Evolutionary conservation across 1,140 invertebrate genomes (phyloP).

Genomic region (Eupeodes corollae): DNA sequence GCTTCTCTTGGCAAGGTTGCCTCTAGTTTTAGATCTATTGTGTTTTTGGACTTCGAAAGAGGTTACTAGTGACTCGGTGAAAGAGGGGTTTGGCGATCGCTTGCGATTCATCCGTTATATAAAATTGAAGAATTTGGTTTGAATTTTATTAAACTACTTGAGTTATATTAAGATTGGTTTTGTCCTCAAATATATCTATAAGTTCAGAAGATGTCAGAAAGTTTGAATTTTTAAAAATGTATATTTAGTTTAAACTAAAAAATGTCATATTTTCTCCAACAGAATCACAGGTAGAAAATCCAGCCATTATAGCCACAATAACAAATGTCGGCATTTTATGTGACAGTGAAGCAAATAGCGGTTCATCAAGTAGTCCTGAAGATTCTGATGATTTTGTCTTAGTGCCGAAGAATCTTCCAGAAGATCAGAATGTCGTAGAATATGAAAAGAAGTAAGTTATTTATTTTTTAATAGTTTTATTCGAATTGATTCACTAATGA

Average conservation of each 20-base stretch:
- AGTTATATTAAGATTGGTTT: no score
- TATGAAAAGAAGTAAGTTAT: conserved; percentile 19
- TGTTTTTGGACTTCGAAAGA: no score
- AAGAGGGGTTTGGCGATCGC: no score
- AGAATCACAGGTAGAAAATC: conserved; percentile 34
- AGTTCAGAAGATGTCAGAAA: no score
- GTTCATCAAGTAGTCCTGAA: conserved; percentile 52
- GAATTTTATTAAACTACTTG: no score
- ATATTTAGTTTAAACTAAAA: neutral
- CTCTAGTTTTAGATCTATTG: no score
- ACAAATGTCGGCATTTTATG: conserved; percentile 34
- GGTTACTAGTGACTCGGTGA: no score
- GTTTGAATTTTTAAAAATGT: no score
- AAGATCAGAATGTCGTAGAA: conserved; percentile 21
- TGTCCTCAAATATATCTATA: no score
- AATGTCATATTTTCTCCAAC: neutral
- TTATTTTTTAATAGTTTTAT: conserved; percentile 1
- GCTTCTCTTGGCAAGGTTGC: no score
- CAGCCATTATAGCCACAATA: conserved; percentile 34
- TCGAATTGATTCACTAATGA: neutral
- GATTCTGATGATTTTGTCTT: conserved; percentile 73
- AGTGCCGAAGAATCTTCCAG: conserved; percentile 61
- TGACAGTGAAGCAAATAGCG: conserved; percentile 40
- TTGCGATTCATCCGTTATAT: no score
- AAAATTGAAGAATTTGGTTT: no score